phyloP scores from a whole-genome alignment of 1,140 invertebrate species.

The Olivierus martensii region DNA sequence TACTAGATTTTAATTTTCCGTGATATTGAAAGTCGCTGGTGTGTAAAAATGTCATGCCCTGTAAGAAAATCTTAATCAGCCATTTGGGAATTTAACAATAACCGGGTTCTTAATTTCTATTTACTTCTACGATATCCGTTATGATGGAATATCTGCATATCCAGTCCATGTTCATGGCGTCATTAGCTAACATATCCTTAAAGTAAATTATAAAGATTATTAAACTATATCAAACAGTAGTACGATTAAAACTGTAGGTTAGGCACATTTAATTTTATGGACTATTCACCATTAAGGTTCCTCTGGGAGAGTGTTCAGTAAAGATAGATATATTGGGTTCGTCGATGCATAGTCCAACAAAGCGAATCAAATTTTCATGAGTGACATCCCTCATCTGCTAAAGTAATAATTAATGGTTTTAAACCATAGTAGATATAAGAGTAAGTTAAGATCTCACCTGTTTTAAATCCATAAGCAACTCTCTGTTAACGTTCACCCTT shows the following conservation, averaged over 20 bases:
- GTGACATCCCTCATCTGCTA: conserved; percentile 60
- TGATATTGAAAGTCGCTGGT: conserved; percentile 81
- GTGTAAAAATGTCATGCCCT: conserved; percentile 38
- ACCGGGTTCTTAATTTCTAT: conserved; percentile 7
- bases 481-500: conserved; percentile 18
- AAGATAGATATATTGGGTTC: conserved; percentile 48
- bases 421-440: not conserved
- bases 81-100: too few relatives aligned
- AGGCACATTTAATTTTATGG: not conserved
- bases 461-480: conserved; percentile 23
- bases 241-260: too few relatives aligned
- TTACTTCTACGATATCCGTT: conserved; percentile 72
- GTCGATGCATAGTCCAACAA: conserved; percentile 73
- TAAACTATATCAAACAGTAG: not conserved
- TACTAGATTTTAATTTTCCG: conserved; percentile 89
- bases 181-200: conserved; percentile 81
- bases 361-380: conserved; percentile 75
- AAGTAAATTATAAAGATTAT: conserved; percentile 22
- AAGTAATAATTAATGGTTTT: too few relatives aligned
- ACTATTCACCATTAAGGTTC: conserved; percentile 57
- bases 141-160: conserved; percentile 91
- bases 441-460: conserved; percentile 12
- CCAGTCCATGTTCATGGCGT: conserved; percentile 80
- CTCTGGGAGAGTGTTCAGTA: conserved; percentile 65
- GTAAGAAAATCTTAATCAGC: too few relatives aligned